A percentile compares a stretch with the other conserved stretches of the same genome.
Conservation (phyloP, 92 coral and sea anemone genomes). For the Epizoanthus ramosus region DNA sequence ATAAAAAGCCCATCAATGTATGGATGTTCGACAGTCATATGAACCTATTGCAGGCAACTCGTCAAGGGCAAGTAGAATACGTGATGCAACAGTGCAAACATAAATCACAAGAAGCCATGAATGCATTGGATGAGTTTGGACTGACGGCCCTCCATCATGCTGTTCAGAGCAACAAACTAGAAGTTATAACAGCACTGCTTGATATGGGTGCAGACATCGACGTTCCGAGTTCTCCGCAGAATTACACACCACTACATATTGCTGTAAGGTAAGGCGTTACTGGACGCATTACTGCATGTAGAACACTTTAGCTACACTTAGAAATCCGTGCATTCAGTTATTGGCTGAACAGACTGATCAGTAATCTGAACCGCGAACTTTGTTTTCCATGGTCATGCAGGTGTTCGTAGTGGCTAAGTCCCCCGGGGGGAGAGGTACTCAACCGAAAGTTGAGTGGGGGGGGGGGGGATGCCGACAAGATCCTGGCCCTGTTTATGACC, state of each 20-base stretch:
- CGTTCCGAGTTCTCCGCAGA: neutral
- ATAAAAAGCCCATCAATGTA: no score
- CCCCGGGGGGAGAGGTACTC: no score
- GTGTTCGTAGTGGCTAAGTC: no score
- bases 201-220: constrained; percentile 36
- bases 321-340: no score
- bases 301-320: no score
- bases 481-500: no score
- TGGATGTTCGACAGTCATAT: neutral
- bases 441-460: no score
- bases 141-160: constrained; percentile 37
- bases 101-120: constrained; percentile 7
- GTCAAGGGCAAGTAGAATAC: constrained; percentile 4
- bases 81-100: neutral
- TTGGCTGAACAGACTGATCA: no score
- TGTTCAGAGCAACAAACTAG: constrained; percentile 11
- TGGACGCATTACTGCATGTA: no score
- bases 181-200: constrained; percentile 6
- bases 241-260: constrained; percentile 9
- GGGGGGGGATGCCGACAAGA: no score
- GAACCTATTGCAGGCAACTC: constrained; percentile 10
- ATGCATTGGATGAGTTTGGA: constrained; percentile 22
- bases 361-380: no score
- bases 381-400: no score
- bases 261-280: constrained; percentile 7